Conservation (phyloP, 2,888 invertebrate genomes). For the Melinopterus prodromus region DNA sequence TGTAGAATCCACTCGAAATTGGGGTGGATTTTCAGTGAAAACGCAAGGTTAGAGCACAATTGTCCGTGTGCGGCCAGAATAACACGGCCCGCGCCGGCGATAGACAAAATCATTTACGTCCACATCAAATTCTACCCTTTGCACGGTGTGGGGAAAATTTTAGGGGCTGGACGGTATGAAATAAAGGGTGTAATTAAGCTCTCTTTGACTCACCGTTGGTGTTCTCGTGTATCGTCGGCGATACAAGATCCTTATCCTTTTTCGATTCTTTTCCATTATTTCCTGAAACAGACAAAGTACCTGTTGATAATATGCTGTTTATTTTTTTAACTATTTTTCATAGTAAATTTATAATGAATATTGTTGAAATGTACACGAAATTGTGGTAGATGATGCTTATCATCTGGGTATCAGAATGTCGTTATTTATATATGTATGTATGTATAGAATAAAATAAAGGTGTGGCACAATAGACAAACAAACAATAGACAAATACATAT, state of each 20-base stretch:
- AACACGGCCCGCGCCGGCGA: neutral
- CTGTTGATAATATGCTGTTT: neutral
- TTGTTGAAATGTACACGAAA: neutral
- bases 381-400: neutral
- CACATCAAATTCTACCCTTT: neutral
- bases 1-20: constrained; percentile 12
- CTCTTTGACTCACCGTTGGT: constrained; percentile 64
- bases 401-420: neutral
- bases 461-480: neutral
- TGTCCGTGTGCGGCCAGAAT: neutral
- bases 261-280: constrained; percentile 71
- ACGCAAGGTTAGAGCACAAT: neutral
- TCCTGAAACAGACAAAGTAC: constrained; percentile 66
- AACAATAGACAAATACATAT: neutral
- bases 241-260: constrained; percentile 74
- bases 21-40: constrained; percentile 14
- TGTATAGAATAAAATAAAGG: neutral
- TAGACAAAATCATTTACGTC: constrained; percentile 13
- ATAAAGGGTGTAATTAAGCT: constrained; percentile 11
- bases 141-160: neutral
- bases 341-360: no score
- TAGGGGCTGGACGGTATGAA: neutral
- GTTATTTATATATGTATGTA: neutral
- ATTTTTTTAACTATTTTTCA: no score
- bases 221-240: constrained; percentile 70